Percentiles rank a stretch among this genome's conserved stretches.
Evolutionary conservation across 2,888 invertebrate genomes (phyloP).

Genomic region (Diaprepes abbreviatus): DNA sequence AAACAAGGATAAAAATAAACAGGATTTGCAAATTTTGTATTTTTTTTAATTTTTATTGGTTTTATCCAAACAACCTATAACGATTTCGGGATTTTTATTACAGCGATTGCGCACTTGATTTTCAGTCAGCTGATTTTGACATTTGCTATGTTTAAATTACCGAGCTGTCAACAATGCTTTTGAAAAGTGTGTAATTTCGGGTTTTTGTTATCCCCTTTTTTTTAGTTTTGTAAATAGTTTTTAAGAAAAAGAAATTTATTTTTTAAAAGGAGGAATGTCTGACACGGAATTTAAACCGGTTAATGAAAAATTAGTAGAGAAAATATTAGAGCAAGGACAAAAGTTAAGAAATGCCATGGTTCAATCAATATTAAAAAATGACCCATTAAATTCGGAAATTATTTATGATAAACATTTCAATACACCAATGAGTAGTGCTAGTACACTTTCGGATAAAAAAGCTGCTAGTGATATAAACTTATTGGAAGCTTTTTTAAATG

Average conservation of each 20-base stretch:
- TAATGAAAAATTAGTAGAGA: conserved; percentile 53
- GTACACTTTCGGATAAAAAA: conserved; percentile 6
- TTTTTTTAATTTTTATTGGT: neutral
- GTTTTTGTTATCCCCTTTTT: neutral
- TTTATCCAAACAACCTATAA: neutral
- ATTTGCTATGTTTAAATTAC: neutral
- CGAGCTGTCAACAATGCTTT: neutral
- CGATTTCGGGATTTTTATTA: neutral
- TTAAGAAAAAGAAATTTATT: neutral
- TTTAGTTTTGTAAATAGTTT: neutral
- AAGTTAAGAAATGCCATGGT: conserved; percentile 65
- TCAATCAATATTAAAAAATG: conserved; percentile 64
- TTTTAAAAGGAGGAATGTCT: conserved; percentile 15
- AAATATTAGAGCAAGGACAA: conserved; percentile 62
- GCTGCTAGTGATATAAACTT: conserved; percentile 52
- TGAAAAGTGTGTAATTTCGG: neutral
- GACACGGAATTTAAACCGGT: conserved; percentile 15
- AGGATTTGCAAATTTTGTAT: too few relatives aligned
- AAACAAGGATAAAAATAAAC: too few relatives aligned
- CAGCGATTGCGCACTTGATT: neutral
- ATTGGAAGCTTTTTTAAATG: conserved; percentile 63
- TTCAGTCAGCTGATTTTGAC: conserved; percentile 5
- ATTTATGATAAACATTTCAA: conserved; percentile 52
- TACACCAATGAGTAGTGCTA: conserved; percentile 46
- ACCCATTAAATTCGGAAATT: conserved; percentile 61